Conservation (phyloP, 1,140 invertebrate species). For the Drosophila funebris region DNA sequence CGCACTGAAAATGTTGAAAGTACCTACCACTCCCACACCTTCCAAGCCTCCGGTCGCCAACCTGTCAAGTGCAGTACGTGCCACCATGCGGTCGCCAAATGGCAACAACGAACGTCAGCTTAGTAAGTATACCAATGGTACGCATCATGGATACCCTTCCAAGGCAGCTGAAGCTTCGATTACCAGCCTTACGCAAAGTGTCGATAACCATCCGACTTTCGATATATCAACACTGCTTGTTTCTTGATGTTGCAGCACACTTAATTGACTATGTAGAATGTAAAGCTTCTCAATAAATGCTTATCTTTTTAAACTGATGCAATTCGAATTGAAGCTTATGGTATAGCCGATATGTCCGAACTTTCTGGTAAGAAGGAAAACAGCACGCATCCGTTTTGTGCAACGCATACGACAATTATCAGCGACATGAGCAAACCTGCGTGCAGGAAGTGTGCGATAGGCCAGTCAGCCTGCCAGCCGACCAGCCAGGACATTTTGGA, state of each 20-base stretch:
- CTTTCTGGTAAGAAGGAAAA: neutral
- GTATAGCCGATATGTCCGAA: neutral
- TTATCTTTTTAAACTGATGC: too few species aligned
- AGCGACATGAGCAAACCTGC: slow-evolving; percentile 74
- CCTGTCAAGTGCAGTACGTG: slow-evolving; percentile 77
- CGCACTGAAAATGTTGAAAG: slow-evolving; percentile 37
- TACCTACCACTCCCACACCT: slow-evolving; percentile 16
- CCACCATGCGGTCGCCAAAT: slow-evolving; percentile 60
- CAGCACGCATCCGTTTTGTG: slow-evolving; percentile 68
- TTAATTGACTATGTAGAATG: too few species aligned
- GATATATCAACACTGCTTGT: too few species aligned
- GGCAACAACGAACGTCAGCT: slow-evolving; percentile 39
- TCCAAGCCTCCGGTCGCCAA: neutral
- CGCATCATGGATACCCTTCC: slow-evolving; percentile 1
- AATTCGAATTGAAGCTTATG: neutral
- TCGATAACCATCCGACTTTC: too few species aligned
- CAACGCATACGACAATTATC: slow-evolving; percentile 73
- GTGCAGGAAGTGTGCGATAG: slow-evolving; percentile 48
- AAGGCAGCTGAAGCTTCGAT: neutral
- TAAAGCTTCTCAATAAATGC: too few species aligned
- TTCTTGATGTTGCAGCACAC: too few species aligned
- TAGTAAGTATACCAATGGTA: neutral
- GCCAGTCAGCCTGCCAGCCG: slow-evolving; percentile 4
- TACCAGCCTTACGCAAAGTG: too few species aligned
- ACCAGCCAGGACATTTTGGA: slow-evolving; percentile 15